Conservation (phyloP, 2,888 invertebrate species). For the Lasioglossum marginatum region DNA sequence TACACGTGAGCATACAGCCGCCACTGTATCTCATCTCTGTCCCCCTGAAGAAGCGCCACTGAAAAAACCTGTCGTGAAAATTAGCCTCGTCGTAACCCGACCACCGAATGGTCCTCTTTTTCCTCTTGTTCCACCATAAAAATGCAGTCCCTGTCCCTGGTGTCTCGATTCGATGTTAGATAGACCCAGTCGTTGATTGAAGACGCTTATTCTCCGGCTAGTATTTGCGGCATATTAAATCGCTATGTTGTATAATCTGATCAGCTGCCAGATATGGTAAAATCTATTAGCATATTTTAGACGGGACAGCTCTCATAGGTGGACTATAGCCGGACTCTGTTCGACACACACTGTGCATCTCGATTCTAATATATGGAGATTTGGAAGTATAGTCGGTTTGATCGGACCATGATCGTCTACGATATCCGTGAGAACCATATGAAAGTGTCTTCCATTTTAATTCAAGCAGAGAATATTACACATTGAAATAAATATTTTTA, state of each 20-base stretch:
- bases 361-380: constrained; percentile 14
- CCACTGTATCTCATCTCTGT: not conserved
- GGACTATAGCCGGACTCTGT: not conserved
- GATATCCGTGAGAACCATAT: not conserved
- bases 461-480: not conserved
- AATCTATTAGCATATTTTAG: constrained; percentile 34
- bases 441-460: not conserved
- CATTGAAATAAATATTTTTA: not conserved
- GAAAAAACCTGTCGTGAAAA: constrained; percentile 38
- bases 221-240: constrained; percentile 35
- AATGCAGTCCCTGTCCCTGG: constrained; percentile 29
- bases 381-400: not conserved
- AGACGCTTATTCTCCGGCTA: not conserved
- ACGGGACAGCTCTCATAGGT: not conserved
- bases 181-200: constrained; percentile 5
- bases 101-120: not conserved
- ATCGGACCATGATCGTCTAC: not conserved
- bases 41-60: not conserved
- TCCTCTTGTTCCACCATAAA: constrained; percentile 12
- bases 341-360: constrained; percentile 6
- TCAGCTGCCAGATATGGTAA: constrained; percentile 3
- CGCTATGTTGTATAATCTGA: constrained; percentile 16
- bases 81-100: not conserved
- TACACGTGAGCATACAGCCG: not conserved
- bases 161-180: constrained; percentile 25